Evolutionary conservation across 2,797 vertebrate genomes (phyloP).

Genomic region (Pachyuromys duprasi): DNA sequence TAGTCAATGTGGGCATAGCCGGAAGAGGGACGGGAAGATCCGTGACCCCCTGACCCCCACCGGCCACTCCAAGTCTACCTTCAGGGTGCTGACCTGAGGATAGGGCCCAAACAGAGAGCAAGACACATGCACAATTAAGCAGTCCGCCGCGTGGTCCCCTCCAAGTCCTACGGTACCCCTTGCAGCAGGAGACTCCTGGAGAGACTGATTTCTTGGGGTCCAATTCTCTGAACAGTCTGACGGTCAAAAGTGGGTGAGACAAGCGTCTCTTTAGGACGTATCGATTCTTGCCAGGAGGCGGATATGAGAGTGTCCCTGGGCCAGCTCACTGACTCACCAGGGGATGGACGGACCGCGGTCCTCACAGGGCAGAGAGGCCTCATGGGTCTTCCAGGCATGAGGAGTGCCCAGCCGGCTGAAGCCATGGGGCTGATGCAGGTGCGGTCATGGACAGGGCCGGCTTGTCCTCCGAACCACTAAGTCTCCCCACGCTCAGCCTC

Average conservation of each 20-base stretch:
- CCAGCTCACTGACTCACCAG: too few relatives aligned
- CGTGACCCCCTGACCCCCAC: not conserved
- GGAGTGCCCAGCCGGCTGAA: not conserved
- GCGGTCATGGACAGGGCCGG: not conserved
- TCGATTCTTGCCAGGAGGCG: not conserved
- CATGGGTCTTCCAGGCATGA: not conserved
- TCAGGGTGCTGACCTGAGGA: not conserved
- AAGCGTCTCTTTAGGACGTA: not conserved
- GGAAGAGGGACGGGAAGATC: not conserved
- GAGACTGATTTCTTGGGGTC: not conserved
- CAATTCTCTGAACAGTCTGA: not conserved
- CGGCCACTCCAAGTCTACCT: not conserved
- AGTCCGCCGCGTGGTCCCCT: not conserved
- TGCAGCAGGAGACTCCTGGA: not conserved
- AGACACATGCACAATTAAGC: not conserved
- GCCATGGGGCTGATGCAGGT: not conserved
- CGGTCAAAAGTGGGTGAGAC: not conserved
- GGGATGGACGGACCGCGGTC: not conserved
- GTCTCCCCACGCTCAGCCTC: not conserved
- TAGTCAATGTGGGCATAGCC: not conserved
- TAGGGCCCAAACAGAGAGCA: not conserved
- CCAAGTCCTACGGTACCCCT: not conserved
- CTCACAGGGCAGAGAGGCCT: not conserved
- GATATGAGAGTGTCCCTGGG: not conserved
- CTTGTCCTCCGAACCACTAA: too few relatives aligned